A percentile compares a stretch with the other conserved stretches of the same genome.
phyloP scores from a whole-genome alignment of 2,888 invertebrate species.

The Xanthia icteritia region DNA sequence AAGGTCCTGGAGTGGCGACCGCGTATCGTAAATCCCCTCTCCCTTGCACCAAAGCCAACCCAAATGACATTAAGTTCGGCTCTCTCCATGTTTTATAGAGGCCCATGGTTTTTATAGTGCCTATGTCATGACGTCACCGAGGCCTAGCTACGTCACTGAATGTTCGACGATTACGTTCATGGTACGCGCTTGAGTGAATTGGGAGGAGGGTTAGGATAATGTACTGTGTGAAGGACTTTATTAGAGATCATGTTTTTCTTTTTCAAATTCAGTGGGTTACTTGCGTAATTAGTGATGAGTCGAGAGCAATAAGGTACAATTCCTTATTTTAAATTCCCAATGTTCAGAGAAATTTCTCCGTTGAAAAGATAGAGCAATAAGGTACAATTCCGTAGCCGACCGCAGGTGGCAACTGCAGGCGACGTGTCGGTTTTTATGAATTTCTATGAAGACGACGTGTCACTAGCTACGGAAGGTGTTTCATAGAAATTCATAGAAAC shows the following conservation, averaged over 20 bases:
- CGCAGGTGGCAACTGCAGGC: no score
- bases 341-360: no score
- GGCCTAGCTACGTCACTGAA: slow-evolving; percentile 30
- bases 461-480: no score
- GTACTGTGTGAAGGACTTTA: neutral
- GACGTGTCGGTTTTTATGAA: no score
- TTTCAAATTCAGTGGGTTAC: neutral
- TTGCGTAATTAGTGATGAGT: neutral
- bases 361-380: no score
- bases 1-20: no score
- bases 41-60: slow-evolving; percentile 31
- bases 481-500: no score
- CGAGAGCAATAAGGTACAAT: neutral
- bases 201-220: neutral
- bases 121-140: slow-evolving; percentile 43
- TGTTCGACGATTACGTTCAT: slow-evolving; percentile 23
- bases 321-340: no score
- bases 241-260: neutral
- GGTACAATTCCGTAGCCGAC: no score
- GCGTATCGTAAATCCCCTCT: neutral
- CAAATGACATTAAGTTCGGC: slow-evolving; percentile 59
- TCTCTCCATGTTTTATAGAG: slow-evolving; percentile 45
- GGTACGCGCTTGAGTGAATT: neutral
- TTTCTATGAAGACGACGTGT: no score
- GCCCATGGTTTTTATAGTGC: slow-evolving; percentile 49